Percentiles rank a stretch among this genome's conserved stretches.
Conservation (phyloP, 2,113 vertebrate genomes). For the Hoplias malabaricus region DNA sequence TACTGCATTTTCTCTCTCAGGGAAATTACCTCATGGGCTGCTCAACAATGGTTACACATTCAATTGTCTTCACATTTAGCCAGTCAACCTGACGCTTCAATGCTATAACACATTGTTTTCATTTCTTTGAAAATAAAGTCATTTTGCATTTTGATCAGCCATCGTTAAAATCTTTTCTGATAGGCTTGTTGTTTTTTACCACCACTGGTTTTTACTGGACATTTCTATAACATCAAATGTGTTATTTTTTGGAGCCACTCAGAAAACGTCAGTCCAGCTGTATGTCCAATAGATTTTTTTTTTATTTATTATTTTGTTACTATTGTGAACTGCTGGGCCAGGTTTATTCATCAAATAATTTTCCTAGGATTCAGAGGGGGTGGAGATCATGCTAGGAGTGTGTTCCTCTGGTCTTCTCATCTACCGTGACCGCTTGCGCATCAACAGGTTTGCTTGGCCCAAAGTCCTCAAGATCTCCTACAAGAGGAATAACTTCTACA, state of each 20-base stretch:
- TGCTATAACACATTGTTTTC: slow-evolving; percentile 3
- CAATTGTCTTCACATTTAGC: not conserved
- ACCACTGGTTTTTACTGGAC: not conserved
- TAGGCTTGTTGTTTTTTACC: slow-evolving; percentile 21
- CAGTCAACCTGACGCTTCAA: not conserved
- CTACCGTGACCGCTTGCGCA: slow-evolving; percentile 92
- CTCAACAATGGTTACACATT: slow-evolving; percentile 23
- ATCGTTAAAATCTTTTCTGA: slow-evolving; percentile 25
- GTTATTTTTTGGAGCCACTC: slow-evolving; percentile 4
- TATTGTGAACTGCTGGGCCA: not conserved
- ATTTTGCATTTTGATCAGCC: slow-evolving; percentile 27
- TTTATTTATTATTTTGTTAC: not conserved
- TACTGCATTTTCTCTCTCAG: slow-evolving; percentile 22
- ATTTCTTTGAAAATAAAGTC: not conserved
- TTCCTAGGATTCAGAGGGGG: slow-evolving; percentile 91
- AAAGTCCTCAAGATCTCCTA: slow-evolving; percentile 99
- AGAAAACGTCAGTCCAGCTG: slow-evolving; percentile 15
- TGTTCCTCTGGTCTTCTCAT: slow-evolving; percentile 94
- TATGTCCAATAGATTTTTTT: not conserved
- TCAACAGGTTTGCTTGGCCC: slow-evolving; percentile 97
- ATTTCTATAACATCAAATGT: slow-evolving; percentile 1
- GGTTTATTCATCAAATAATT: slow-evolving; percentile 28
- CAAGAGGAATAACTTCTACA: slow-evolving; percentile 98
- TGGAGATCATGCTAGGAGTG: slow-evolving; percentile 95
- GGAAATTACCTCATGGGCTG: slow-evolving; percentile 24